A percentile compares a stretch with the other conserved stretches of the same genome.
Evolutionary conservation across 2,797 vertebrate genomes (phyloP).

Genomic region (Lepidocolaptes lacrymiger): DNA sequence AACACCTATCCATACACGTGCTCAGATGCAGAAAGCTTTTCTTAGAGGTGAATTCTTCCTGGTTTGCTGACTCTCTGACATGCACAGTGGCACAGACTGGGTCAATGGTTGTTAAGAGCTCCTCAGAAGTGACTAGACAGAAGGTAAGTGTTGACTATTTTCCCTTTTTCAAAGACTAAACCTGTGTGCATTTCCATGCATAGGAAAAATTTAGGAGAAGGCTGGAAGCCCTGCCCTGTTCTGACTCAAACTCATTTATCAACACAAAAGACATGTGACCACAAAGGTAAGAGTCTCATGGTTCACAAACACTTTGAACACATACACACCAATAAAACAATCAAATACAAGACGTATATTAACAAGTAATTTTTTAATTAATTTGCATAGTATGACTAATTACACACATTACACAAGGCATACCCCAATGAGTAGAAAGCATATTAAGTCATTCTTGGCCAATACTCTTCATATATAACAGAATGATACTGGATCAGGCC

Average conservation of each 20-base stretch:
- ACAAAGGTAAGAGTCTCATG: background rate
- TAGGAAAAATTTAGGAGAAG: background rate
- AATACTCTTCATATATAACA: background rate
- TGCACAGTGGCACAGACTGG: fast-evolving
- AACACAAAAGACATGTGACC: background rate
- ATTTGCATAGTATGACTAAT: background rate
- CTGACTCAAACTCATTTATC: background rate
- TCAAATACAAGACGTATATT: background rate
- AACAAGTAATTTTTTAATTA: background rate
- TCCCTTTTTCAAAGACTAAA: background rate
- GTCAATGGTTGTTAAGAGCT: background rate
- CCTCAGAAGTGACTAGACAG: background rate
- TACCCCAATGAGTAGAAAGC: background rate
- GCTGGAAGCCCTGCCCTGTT: background rate
- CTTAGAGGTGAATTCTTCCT: background rate
- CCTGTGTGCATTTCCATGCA: background rate
- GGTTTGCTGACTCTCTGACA: background rate
- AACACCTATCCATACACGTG: fast-evolving
- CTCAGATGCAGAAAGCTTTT: background rate
- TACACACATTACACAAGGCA: background rate
- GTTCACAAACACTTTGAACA: background rate
- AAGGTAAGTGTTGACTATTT: background rate
- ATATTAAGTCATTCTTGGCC: background rate
- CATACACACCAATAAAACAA: background rate
- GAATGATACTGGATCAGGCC: background rate